Evolutionary conservation across 2,888 invertebrate species (phyloP).

Genomic region (Panopea generosa): DNA sequence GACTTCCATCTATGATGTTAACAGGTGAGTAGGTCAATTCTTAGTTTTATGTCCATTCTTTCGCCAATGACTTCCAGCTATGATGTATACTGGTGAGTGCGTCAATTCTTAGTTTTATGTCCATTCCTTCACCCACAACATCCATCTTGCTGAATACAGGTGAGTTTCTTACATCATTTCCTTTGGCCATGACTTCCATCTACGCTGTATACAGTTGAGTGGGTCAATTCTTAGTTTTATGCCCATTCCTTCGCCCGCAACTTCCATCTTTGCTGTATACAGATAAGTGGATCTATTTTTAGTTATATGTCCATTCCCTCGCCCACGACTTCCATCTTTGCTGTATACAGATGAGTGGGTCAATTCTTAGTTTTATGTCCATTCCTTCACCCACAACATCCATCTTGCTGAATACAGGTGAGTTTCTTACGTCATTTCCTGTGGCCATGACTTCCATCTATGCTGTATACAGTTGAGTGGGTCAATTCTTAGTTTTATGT

Average conservation of each 20-base stretch:
- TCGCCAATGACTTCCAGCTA: slow-evolving; percentile 92
- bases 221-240: too few relatives aligned
- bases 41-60: slow-evolving; percentile 91
- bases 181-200: slow-evolving; percentile 92
- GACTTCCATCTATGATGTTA: slow-evolving; percentile 63
- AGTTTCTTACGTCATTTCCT: slow-evolving; percentile 91
- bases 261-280: not conserved
- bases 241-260: too few relatives aligned
- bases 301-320: not conserved
- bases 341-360: not conserved
- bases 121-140: too few relatives aligned
- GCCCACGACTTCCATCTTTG: not conserved
- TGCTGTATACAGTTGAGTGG: slow-evolving; percentile 87
- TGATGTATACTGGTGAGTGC: slow-evolving; percentile 87
- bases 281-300: not conserved
- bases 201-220: slow-evolving; percentile 88
- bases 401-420: slow-evolving; percentile 90
- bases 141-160: slow-evolving; percentile 78
- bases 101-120: too few relatives aligned
- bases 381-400: too few relatives aligned
- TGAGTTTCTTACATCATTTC: slow-evolving; percentile 92
- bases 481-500: too few relatives aligned
- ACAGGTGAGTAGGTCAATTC: slow-evolving; percentile 89
- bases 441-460: slow-evolving; percentile 92
- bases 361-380: too few relatives aligned